Evolutionary conservation across 2,888 invertebrate genomes (phyloP), one percentile per base, ranked within the genome.

Genomic region (Netelia inedita): DNA sequence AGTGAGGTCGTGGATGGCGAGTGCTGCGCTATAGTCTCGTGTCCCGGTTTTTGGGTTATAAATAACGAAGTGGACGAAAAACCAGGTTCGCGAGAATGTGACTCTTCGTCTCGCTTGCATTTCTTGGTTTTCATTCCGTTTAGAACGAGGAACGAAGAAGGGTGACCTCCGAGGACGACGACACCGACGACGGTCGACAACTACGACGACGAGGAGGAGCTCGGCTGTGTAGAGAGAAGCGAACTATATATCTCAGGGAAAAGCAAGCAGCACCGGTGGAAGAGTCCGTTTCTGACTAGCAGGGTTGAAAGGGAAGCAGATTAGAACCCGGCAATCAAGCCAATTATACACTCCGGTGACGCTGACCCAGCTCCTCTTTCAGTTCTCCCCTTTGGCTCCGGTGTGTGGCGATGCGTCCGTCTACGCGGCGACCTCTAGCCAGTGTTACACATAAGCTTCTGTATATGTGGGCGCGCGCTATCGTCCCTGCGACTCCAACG

Each of bases 321-420:
- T 93, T 93, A 93, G 92, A 93, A 92, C 92, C 91, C 91, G 91
- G 92, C 93, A 92, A 93, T 93, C 93, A 93, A 92, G 93, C 91
- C 93, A 92, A 93, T 93, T 93, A 93, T 93, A 93, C 93, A 93
- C 92, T 92, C 91, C 90, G 92, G 91, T 92, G 93, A 92, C 91
- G 91, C 91, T 91, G 92, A 92, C 91, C 91, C 91, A 91, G 91
- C 91, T 91, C 91, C 90, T 90, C 88, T 89, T 88, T 88, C 88
- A 87, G 87, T 86, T 87, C 88, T 86, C 88, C 82, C 84, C 79
- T 72, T 86, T 86, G 79, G 79, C 74, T 81, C 84, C 75, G 79
- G 75, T 79, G 73, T 79, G 85, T 74, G 79, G 76, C 57, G 35
- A 65, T 55, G 76, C 59, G 74, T 68, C 46, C 71, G 43, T 61